A percentile compares a stretch with the other conserved stretches of the same genome.
Conservation (phyloP, 2,797 vertebrate genomes). For the Ctenosaura bakeri region DNA sequence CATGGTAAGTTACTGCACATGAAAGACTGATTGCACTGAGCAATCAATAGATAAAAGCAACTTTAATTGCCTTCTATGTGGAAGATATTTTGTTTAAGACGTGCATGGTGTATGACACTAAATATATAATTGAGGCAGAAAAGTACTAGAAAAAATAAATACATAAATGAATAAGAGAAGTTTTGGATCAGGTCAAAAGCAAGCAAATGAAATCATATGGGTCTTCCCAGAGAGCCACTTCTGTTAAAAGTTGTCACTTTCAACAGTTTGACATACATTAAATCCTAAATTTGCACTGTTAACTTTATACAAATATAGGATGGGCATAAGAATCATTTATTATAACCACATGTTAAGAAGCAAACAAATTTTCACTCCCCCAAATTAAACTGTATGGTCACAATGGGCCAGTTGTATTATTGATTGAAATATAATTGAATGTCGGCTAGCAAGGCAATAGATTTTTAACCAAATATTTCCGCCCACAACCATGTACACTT, state of each 20-base stretch:
- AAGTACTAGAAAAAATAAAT: background rate
- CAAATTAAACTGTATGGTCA: slow-evolving; percentile 54
- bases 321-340: slow-evolving; percentile 39
- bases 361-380: slow-evolving; percentile 26
- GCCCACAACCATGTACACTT: slow-evolving; percentile 35
- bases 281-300: slow-evolving; percentile 65
- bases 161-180: no score
- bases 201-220: background rate
- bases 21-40: background rate
- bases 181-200: background rate
- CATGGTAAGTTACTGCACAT: background rate
- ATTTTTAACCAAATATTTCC: slow-evolving; percentile 58
- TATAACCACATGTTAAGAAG: slow-evolving; percentile 50
- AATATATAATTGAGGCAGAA: background rate
- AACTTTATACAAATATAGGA: slow-evolving; percentile 56
- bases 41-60: background rate
- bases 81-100: background rate
- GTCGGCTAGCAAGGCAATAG: slow-evolving; percentile 42
- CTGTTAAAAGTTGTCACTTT: slow-evolving; percentile 1
- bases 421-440: slow-evolving; percentile 54
- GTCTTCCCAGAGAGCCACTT: background rate
- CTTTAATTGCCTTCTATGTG: background rate
- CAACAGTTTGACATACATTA: slow-evolving; percentile 54
- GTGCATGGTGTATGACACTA: background rate
- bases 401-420: slow-evolving; percentile 40